Evolutionary conservation across 2,888 invertebrate species (phyloP).

Genomic region (Chironomus tentans): DNA sequence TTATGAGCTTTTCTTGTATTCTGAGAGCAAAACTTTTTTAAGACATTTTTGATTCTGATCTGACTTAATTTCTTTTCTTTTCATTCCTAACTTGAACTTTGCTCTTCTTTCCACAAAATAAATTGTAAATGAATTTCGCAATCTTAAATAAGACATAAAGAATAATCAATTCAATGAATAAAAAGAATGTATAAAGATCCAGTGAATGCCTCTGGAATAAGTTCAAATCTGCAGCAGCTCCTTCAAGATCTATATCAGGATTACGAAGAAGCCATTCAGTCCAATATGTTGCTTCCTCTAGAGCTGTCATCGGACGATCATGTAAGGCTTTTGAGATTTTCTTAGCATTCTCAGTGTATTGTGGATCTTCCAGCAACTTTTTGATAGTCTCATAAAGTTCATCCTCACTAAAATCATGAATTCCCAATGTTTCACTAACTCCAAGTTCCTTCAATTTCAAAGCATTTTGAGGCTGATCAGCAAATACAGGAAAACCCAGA

Average conservation of each 20-base stretch:
- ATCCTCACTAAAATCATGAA: constrained; percentile 14
- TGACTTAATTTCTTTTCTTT: not conserved
- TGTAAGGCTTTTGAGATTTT: not conserved
- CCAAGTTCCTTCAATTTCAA: not conserved
- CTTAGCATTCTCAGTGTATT: constrained; percentile 1
- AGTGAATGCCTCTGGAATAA: constrained; percentile 6
- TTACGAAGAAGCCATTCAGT: constrained; percentile 17
- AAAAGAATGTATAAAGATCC: constrained; percentile 13
- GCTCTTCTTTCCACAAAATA: not conserved
- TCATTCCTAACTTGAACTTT: not conserved
- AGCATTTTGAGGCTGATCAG: constrained; percentile 25
- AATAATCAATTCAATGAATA: not conserved
- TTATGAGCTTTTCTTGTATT: not conserved
- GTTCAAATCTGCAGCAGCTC: not conserved
- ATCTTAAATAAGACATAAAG: constrained; percentile 19
- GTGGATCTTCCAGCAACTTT: constrained; percentile 1
- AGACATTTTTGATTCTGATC: not conserved
- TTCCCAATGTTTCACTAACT: constrained; percentile 5
- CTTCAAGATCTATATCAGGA: constrained; percentile 7
- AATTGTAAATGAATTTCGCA: not conserved
- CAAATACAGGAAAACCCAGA: constrained; percentile 27
- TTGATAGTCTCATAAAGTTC: constrained; percentile 8
- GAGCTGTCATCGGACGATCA: constrained; percentile 14
- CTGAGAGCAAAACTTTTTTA: not conserved
- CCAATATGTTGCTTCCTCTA: constrained; percentile 25